These are phyloP conservation scores for Acanthisitta chloris DNA, from an alignment of 2,113 vertebrate species.

Conservation along the genomic window DNA sequence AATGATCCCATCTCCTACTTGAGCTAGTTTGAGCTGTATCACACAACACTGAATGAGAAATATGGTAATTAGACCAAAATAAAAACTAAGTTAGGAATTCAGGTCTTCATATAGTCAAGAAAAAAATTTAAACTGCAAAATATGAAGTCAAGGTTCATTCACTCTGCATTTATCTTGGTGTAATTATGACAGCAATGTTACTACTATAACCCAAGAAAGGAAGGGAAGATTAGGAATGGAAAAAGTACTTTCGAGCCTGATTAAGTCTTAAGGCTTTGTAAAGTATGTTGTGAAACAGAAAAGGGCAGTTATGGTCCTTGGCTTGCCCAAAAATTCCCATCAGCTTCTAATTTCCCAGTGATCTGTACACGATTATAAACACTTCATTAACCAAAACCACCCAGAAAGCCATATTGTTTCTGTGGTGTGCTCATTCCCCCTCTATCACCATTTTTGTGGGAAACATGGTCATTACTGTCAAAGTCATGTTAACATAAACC, in stretches of 20 bases:
- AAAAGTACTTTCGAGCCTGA: not conserved
- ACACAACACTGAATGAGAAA: not conserved
- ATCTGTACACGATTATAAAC: not conserved
- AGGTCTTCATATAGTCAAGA: not conserved
- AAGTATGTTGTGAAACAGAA: not conserved
- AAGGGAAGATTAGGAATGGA: not conserved
- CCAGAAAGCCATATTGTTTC: not conserved
- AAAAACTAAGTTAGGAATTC: not conserved
- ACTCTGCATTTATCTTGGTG: not conserved
- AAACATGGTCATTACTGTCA: not conserved
- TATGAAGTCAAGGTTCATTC: not conserved
- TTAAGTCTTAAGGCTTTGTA: not conserved
- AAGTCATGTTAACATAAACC: not conserved
- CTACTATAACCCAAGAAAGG: not conserved
- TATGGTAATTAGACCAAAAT: not conserved
- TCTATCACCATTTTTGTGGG: not conserved
- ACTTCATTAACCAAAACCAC: not conserved
- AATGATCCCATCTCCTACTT: not conserved
- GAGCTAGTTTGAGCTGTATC: not conserved
- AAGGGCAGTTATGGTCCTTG: not conserved
- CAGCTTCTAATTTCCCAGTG: not conserved
- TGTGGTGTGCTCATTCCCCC: not conserved
- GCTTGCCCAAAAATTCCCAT: not conserved
- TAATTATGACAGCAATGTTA: not conserved
- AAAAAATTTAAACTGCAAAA: not conserved